These are phyloP conservation scores for Leucophenga montana DNA, from an alignment of 2,888 invertebrate species.

Conservation along the genomic window DNA sequence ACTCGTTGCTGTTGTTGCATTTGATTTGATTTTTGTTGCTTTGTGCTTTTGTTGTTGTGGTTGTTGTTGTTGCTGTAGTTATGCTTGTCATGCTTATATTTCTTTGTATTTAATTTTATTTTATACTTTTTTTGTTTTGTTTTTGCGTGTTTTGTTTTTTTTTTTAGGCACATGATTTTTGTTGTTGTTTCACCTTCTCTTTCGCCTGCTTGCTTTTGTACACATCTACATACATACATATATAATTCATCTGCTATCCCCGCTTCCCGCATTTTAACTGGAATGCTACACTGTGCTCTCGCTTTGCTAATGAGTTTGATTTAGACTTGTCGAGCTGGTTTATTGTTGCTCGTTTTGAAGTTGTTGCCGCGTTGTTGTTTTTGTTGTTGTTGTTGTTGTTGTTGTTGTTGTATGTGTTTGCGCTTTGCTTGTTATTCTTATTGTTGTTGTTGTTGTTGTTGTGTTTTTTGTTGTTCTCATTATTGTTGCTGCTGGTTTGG, in stretches of 20 bases:
- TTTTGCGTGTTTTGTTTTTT: too few relatives aligned
- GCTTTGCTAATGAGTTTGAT: slow-evolving; percentile 65
- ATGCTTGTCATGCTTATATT: slow-evolving; percentile 9
- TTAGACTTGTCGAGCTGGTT: slow-evolving; percentile 66
- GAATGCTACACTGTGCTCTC: slow-evolving; percentile 28
- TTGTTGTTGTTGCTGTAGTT: slow-evolving; percentile 3
- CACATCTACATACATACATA: slow-evolving; percentile 1
- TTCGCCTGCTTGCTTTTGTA: slow-evolving; percentile 18
- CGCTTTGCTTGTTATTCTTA: slow-evolving; percentile 50
- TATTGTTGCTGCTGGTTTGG: slow-evolving; percentile 36
- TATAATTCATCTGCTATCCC: slow-evolving; percentile 27
- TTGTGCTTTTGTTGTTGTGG: slow-evolving; percentile 15
- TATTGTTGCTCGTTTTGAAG: slow-evolving; percentile 49
- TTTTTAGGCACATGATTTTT: slow-evolving; percentile 27
- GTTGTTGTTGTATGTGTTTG: slow-evolving; percentile 42
- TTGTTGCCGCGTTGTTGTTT: slow-evolving; percentile 50
- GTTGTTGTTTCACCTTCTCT: slow-evolving; percentile 33
- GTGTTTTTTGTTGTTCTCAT: slow-evolving; percentile 27
- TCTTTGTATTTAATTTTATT: slow-evolving; percentile 56
- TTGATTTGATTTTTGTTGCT: slow-evolving; percentile 28
- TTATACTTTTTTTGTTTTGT: slow-evolving; percentile 43
- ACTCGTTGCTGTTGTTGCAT: slow-evolving; percentile 5
- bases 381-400: slow-evolving; percentile 29
- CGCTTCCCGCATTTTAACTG: background rate
- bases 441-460: slow-evolving; percentile 34